A percentile compares a stretch with the other conserved stretches of the same genome.
These are phyloP conservation scores for Zaprionus obscuricornis DNA, from an alignment of 2,888 invertebrate genomes.

Conservation along the genomic window DNA sequence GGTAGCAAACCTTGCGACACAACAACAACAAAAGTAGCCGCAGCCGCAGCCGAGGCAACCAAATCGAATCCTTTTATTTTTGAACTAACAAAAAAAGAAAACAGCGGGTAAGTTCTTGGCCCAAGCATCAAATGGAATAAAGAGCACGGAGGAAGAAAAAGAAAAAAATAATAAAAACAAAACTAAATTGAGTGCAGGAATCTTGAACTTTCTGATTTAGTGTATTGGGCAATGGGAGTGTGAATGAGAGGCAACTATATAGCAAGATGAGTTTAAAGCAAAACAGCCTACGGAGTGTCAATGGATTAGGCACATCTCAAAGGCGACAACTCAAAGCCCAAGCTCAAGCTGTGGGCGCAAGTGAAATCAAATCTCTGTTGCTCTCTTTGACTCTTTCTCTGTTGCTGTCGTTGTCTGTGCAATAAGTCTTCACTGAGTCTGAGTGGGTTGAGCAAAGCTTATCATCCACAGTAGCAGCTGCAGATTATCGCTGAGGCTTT, in stretches of 20 bases:
- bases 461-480: slow-evolving; percentile 6
- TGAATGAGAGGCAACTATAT: background rate
- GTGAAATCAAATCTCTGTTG: too few species aligned
- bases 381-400: too few species aligned
- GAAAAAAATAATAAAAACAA: background rate
- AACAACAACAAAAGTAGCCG: slow-evolving; percentile 13
- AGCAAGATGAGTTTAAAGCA: slow-evolving; percentile 4
- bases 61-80: slow-evolving; percentile 23
- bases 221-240: background rate
- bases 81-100: slow-evolving; percentile 26
- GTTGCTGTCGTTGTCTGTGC: too few species aligned
- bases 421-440: too few species aligned
- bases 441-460: slow-evolving; percentile 10
- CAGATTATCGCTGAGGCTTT: slow-evolving; percentile 13
- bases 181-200: slow-evolving; percentile 6
- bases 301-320: slow-evolving; percentile 9
- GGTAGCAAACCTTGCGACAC: slow-evolving; percentile 1
- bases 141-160: slow-evolving; percentile 7
- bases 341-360: slow-evolving; percentile 14
- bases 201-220: slow-evolving; percentile 26
- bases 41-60: slow-evolving; percentile 15
- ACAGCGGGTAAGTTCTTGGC: slow-evolving; percentile 54
- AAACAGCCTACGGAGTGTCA: slow-evolving; percentile 20
- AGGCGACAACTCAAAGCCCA: background rate
- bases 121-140: slow-evolving; percentile 1